Evolutionary conservation across 2,113 vertebrate species (phyloP).

Genomic region (Hydrolagus affinis): DNA sequence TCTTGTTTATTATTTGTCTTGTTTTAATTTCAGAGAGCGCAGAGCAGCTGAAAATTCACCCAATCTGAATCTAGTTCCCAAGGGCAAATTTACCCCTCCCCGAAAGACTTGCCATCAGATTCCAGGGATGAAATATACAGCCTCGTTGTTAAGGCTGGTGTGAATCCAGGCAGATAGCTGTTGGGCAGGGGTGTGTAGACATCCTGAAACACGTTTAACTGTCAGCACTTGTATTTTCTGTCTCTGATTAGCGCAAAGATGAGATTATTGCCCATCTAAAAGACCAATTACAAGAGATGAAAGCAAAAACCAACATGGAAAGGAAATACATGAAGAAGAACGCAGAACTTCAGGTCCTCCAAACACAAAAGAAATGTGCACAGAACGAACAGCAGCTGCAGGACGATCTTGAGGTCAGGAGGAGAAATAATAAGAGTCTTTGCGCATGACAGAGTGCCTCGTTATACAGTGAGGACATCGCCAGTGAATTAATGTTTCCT

Average conservation of each 20-base stretch:
- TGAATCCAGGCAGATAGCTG: neutral
- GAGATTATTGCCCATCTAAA: conserved; percentile 53
- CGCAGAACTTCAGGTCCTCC: conserved; percentile 53
- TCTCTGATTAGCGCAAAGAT: conserved; percentile 46
- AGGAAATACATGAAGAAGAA: conserved; percentile 54
- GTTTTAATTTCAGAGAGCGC: neutral
- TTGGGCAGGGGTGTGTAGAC: neutral
- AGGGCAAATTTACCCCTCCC: neutral
- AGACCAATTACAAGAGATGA: conserved; percentile 61
- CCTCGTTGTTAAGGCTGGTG: neutral
- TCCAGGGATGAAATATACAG: neutral
- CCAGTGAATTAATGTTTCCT: too few species aligned
- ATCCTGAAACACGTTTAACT: neutral
- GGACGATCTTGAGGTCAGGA: conserved; percentile 52
- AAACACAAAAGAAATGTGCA: conserved; percentile 57
- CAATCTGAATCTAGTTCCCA: neutral
- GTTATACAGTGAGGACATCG: too few species aligned
- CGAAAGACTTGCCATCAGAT: too few species aligned
- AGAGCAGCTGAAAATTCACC: neutral
- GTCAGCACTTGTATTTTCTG: neutral
- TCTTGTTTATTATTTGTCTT: conserved; percentile 3
- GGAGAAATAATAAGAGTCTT: neutral
- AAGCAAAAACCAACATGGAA: conserved; percentile 53
- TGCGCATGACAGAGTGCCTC: too few species aligned
- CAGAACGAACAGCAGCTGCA: conserved; percentile 51